A percentile compares a stretch with the other conserved stretches of the same genome.
Evolutionary conservation across 2,888 invertebrate genomes (phyloP).

Genomic region (Lycia hirtaria): DNA sequence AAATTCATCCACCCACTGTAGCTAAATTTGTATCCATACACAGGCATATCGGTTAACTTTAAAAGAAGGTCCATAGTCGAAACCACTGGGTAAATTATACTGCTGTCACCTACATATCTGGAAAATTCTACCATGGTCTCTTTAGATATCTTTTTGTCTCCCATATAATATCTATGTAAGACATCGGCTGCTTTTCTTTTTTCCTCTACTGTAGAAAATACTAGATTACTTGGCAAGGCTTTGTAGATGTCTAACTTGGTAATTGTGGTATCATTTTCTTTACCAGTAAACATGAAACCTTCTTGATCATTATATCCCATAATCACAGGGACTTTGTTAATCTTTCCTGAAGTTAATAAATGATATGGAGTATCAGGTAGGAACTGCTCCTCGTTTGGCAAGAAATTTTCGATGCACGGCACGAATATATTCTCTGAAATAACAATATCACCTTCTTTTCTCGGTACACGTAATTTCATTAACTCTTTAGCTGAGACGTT

Average conservation of each 20-base stretch:
- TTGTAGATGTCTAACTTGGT: conserved; percentile 58
- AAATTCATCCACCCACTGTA: conserved; percentile 73
- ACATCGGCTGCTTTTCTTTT: conserved; percentile 52
- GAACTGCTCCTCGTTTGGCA: conserved; percentile 57
- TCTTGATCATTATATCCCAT: conserved; percentile 73
- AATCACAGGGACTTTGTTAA: conserved; percentile 68
- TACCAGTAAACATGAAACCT: conserved; percentile 72
- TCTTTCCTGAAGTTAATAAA: conserved; percentile 58
- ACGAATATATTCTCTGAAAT: conserved; percentile 76
- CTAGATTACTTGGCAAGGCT: conserved; percentile 68
- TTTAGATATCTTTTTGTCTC: conserved; percentile 66
- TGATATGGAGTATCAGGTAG: conserved; percentile 67
- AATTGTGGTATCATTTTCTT: conserved; percentile 72
- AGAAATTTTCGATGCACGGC: conserved; percentile 67
- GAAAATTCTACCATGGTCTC: conserved; percentile 64
- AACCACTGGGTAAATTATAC: conserved; percentile 66
- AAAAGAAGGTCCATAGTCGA: conserved; percentile 61
- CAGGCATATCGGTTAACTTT: conserved; percentile 51
- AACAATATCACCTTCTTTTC: conserved; percentile 65
- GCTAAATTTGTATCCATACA: conserved; percentile 67
- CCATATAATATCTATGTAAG: conserved; percentile 72
- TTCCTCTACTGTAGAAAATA: conserved; percentile 55
- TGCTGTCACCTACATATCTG: conserved; percentile 67
- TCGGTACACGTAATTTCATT: conserved; percentile 63
- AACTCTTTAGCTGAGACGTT: conserved; percentile 55